These are phyloP conservation scores for Tachuris rubrigastra DNA, from an alignment of 2,113 vertebrate species.

Conservation along the genomic window DNA sequence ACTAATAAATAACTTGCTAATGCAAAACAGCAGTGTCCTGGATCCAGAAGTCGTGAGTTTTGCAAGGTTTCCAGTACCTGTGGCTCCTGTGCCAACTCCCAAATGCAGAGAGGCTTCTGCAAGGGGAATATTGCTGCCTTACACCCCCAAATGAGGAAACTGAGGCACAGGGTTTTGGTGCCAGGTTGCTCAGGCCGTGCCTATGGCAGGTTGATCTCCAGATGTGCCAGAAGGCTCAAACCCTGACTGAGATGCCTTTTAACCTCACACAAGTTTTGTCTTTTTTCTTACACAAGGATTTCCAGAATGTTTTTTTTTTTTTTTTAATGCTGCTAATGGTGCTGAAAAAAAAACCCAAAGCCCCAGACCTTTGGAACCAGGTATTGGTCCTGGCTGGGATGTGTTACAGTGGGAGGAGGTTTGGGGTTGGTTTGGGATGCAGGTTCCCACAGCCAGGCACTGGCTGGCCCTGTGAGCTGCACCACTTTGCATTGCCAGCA, in stretches of 20 bases:
- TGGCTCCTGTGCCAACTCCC: background rate
- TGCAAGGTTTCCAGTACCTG: background rate
- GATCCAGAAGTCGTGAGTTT: background rate
- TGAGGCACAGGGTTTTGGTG: background rate
- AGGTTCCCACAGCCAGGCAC: background rate
- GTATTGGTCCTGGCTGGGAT: background rate
- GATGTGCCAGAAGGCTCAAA: too few relatives aligned
- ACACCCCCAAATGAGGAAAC: background rate
- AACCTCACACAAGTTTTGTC: fast-evolving
- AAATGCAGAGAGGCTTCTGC: background rate
- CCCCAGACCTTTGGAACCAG: fast-evolving
- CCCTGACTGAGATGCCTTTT: background rate
- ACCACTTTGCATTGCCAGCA: background rate
- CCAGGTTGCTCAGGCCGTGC: background rate
- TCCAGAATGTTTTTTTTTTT: background rate
- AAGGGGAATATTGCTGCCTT: background rate
- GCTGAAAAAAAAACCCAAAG: background rate
- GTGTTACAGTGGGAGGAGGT: background rate
- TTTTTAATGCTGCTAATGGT: background rate
- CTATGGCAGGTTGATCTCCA: background rate
- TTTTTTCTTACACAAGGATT: background rate
- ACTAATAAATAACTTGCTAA: background rate
- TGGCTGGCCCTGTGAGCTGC: too few relatives aligned
- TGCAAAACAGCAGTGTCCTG: fast-evolving
- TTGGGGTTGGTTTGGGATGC: background rate